Evolutionary conservation across 2,113 vertebrate species (phyloP).

Genomic region (Panurus biarmicus): DNA sequence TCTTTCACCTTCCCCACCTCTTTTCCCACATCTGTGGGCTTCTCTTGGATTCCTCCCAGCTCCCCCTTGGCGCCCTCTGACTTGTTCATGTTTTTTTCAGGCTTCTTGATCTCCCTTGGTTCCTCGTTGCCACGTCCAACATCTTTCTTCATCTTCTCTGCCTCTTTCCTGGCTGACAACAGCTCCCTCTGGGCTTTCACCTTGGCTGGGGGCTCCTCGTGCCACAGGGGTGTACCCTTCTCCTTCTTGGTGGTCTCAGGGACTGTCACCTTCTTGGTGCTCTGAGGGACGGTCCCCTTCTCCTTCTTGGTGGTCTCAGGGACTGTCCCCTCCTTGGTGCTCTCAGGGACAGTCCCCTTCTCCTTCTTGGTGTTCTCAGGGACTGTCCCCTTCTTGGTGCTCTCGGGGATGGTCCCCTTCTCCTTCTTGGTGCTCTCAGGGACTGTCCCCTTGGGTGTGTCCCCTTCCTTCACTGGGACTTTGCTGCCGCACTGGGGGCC

Average conservation of each 20-base stretch:
- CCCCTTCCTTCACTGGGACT: neutral
- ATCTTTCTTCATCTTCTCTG: neutral
- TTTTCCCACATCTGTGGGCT: slow-evolving; percentile 17
- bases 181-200: neutral
- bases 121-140: neutral
- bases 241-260: neutral
- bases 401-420: neutral
- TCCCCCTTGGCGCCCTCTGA: neutral
- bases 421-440: neutral
- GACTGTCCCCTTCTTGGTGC: neutral
- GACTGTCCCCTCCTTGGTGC: neutral
- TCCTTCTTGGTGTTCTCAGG: neutral
- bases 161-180: neutral
- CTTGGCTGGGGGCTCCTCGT: neutral
- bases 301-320: neutral
- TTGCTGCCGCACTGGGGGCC: neutral
- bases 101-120: neutral
- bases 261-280: neutral
- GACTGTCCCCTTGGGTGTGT: neutral
- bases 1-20: slow-evolving; percentile 2
- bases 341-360: neutral
- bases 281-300: neutral
- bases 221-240: neutral
- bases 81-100: neutral
- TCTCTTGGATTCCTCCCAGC: neutral